Evolutionary conservation across 2,888 invertebrate genomes (phyloP), one percentile per base, ranked within the genome.

Genomic region (Microctonus brassicae): DNA sequence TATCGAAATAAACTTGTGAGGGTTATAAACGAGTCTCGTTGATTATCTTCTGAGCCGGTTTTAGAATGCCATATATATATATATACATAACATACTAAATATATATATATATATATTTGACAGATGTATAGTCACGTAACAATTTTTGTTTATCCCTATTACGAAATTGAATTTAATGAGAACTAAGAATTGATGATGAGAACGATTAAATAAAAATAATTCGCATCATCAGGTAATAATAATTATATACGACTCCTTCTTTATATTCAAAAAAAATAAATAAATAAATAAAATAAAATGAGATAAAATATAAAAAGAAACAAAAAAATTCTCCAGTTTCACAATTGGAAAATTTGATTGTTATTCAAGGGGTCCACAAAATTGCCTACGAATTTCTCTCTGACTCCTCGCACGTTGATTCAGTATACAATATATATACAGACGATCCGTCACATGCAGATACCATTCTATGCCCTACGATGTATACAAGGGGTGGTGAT

Each of bases 381-480:
- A 34, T 33, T 47, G 47, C 17, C 17, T 17, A 47, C 47, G 33
- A 34, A 34, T 34, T 33, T 55, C 42, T 36, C 55, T 39, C 39
- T 66, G 66, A 66, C 66, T 66, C 66, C 34, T 66, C 36, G 66
- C 24, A 33, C 24, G 63, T 26, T 20, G 10, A 29, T 62, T 39
- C 26, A 17, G 33, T 42, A 64, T 29, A 52, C 29, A 47, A 65
- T 64, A 52, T 17, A 42, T 55, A 22, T 24, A 36, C 33, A 36
- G 36, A 68, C 78, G 77, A 84, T 84, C 82, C 83, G 82, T 84
- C 82, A 82, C 83, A 82, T 81, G 81, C 83, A 80, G 83, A 84
- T 82, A 79, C 78, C 73, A 79, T 81, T 76, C 80, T 77, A 72
- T 77, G 77, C 77, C 75, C 64, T 60, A 61, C 53, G 39, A 47